A percentile compares a stretch with the other conserved stretches of the same genome.
These are phyloP conservation scores for Oreohelix idahoensis DNA, from an alignment of 1,140 invertebrate species.

Conservation along the genomic window DNA sequence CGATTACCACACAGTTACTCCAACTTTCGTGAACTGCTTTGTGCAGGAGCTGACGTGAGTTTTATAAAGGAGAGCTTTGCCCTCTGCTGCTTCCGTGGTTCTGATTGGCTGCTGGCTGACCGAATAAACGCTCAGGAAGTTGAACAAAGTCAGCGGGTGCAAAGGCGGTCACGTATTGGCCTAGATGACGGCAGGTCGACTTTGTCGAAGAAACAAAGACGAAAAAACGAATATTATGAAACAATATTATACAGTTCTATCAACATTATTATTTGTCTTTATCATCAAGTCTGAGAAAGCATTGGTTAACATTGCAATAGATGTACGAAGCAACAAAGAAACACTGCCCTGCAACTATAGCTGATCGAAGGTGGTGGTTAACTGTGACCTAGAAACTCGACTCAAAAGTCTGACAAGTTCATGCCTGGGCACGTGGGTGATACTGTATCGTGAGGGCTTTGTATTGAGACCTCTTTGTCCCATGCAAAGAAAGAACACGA, in stretches of 20 bases:
- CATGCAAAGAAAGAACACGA: not conserved
- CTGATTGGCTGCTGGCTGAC: constrained; percentile 7
- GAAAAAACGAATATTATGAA: not conserved
- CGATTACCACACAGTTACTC: not conserved
- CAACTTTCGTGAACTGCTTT: not conserved
- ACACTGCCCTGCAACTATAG: not conserved
- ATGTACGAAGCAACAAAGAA: not conserved
- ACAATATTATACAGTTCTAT: not conserved
- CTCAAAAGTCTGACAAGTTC: not conserved
- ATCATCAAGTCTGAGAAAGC: not conserved
- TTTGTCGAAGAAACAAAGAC: not conserved
- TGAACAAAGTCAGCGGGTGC: constrained; percentile 19
- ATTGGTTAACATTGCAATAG: not conserved
- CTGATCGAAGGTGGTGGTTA: constrained; percentile 1
- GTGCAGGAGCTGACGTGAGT: not conserved
- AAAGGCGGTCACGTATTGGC: constrained; percentile 13
- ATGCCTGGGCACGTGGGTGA: constrained; percentile 22
- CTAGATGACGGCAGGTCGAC: not conserved
- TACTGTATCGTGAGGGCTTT: constrained; percentile 7
- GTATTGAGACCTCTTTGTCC: constrained; percentile 18
- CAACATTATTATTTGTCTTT: not conserved
- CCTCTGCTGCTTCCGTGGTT: not conserved
- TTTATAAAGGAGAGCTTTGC: not conserved
- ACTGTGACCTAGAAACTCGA: constrained; percentile 23
- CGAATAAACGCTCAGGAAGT: not conserved